These are phyloP conservation scores for Epinephelus awoara DNA, from an alignment of 2,797 vertebrate genomes.

Conservation along the genomic window DNA sequence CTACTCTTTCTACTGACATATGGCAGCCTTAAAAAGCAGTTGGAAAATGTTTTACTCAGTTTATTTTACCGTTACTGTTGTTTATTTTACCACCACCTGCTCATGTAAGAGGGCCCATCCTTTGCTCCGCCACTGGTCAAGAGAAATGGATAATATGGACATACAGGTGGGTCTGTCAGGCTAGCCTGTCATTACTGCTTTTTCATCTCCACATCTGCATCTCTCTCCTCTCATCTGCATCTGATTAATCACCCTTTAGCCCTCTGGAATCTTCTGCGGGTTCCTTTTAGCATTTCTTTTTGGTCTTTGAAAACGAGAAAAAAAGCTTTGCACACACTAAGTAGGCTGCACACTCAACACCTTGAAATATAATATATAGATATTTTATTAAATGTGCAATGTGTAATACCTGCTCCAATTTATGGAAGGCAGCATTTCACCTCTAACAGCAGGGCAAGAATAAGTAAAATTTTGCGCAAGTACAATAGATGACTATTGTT, in stretches of 20 bases:
- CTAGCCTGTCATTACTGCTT: rapidly evolving
- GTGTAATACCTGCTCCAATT: too few relatives aligned
- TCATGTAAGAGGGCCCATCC: background rate
- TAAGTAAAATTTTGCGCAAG: too few relatives aligned
- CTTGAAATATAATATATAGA: background rate
- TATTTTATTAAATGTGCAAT: background rate
- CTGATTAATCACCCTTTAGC: background rate
- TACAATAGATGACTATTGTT: too few relatives aligned
- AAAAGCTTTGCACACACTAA: background rate
- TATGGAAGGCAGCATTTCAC: too few relatives aligned
- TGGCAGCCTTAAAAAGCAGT: constrained; percentile 23
- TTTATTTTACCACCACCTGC: too few relatives aligned
- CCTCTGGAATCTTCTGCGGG: background rate
- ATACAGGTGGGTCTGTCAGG: background rate
- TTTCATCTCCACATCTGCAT: background rate
- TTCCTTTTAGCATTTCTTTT: background rate
- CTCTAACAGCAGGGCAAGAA: too few relatives aligned
- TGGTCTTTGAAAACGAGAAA: background rate
- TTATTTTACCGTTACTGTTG: background rate
- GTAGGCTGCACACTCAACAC: background rate
- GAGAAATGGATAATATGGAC: background rate
- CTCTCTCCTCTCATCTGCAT: background rate
- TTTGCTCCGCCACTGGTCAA: background rate
- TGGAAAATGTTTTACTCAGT: constrained; percentile 1
- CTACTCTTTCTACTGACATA: constrained; percentile 22